These are phyloP conservation scores for Drosophila percnosoma DNA, from an alignment of 2,888 invertebrate species.

Conservation along the genomic window DNA sequence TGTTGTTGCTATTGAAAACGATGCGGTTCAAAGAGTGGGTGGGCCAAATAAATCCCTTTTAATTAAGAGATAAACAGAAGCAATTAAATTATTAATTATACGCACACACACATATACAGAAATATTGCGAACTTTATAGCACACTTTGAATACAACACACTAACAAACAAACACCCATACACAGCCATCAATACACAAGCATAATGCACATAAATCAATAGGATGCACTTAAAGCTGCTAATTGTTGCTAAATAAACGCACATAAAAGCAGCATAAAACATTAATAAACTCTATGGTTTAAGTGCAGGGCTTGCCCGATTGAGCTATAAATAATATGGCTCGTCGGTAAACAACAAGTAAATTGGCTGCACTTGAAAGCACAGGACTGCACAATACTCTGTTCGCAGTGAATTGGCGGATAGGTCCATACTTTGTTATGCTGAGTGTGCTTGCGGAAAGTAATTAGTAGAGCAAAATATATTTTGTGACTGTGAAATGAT, in stretches of 20 bases:
- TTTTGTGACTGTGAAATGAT: neutral
- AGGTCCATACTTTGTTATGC: neutral
- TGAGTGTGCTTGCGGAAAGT: neutral
- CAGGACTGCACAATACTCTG: neutral
- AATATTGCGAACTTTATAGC: constrained; percentile 29
- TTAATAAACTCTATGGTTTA: constrained; percentile 43
- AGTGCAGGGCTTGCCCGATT: constrained; percentile 9
- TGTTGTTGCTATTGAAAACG: constrained; percentile 41
- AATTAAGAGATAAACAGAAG: constrained; percentile 84
- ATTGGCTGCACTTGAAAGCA: neutral
- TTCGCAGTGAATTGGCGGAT: no score
- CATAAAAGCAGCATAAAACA: constrained; percentile 56
- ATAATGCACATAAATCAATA: constrained; percentile 57
- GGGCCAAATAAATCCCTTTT: constrained; percentile 79
- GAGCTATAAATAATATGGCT: constrained; percentile 31
- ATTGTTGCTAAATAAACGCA: constrained; percentile 72
- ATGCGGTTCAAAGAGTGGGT: constrained; percentile 43
- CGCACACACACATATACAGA: constrained; percentile 17
- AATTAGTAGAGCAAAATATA: neutral
- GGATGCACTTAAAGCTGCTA: constrained; percentile 72
- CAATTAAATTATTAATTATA: constrained; percentile 84
- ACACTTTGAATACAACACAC: constrained; percentile 18
- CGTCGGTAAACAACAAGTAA: constrained; percentile 29
- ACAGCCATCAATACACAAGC: neutral
- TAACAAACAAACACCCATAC: neutral